Conservation (phyloP, 2,888 invertebrate genomes). For the Idaea straminata region DNA sequence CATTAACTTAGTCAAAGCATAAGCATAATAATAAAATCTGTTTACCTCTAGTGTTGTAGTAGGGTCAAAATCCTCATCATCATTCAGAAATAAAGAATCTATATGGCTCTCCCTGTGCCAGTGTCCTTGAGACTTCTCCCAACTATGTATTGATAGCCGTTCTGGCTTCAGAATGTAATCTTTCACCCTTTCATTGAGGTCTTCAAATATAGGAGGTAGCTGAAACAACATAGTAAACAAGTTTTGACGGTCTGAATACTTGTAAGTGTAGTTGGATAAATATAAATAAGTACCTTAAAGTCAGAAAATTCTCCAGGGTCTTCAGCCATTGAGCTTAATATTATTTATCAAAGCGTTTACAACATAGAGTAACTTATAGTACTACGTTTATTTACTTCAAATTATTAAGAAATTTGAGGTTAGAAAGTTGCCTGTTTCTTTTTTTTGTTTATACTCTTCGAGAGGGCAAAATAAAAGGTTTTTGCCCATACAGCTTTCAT, state of each 20-base stretch:
- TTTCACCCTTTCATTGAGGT: conserved; percentile 82
- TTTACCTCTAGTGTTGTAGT: conserved; percentile 66
- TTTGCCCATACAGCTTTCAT: no score
- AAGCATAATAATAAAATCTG: conserved; percentile 6
- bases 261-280: neutral
- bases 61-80: conserved; percentile 57
- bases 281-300: conserved; percentile 12
- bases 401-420: no score
- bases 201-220: conserved; percentile 84
- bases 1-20: neutral
- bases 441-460: no score
- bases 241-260: conserved; percentile 3
- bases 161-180: conserved; percentile 85
- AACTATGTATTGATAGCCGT: conserved; percentile 85
- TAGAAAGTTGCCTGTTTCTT: no score
- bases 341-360: neutral
- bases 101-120: conserved; percentile 81
- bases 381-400: no score
- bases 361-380: no score
- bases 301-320: conserved; percentile 18
- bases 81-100: conserved; percentile 72
- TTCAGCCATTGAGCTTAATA: conserved; percentile 12
- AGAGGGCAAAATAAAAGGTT: no score
- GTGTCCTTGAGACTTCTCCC: conserved; percentile 84
- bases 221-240: conserved; percentile 44